Percentiles rank a stretch among this genome's conserved stretches.
These are phyloP conservation scores for Drosophila bunnanda DNA, from an alignment of 2,888 invertebrate genomes.

Conservation along the genomic window DNA sequence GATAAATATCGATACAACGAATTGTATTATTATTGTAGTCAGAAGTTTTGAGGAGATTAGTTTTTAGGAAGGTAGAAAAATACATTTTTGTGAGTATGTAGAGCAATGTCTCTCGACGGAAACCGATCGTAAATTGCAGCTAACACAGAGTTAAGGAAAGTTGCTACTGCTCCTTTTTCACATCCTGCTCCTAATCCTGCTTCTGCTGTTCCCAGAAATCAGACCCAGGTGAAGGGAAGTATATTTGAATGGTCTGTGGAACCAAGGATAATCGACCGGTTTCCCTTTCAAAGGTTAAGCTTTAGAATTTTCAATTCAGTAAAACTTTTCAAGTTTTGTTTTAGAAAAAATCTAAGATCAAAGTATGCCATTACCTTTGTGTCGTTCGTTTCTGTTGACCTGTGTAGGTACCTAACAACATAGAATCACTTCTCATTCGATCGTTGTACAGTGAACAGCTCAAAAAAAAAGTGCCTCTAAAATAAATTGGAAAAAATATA, in stretches of 20 bases:
- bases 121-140: constrained; percentile 18
- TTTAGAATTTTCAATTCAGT: background rate
- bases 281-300: background rate
- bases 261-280: background rate
- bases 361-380: background rate
- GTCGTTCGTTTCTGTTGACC: background rate
- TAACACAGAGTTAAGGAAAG: background rate
- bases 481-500: background rate
- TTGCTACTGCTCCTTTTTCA: background rate
- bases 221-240: background rate
- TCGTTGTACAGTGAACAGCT: background rate
- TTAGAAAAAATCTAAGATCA: background rate
- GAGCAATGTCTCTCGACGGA: too few species aligned
- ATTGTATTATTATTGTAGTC: too few species aligned
- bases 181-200: background rate
- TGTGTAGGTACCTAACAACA: background rate
- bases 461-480: background rate
- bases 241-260: background rate
- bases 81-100: too few species aligned
- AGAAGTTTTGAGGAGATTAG: too few species aligned
- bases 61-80: too few species aligned
- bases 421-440: background rate
- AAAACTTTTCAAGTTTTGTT: background rate
- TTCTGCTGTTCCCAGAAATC: too few species aligned
- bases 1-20: too few species aligned